Evolutionary conservation across 2,888 invertebrate genomes (phyloP).

Genomic region (Ophioninae sp.): DNA sequence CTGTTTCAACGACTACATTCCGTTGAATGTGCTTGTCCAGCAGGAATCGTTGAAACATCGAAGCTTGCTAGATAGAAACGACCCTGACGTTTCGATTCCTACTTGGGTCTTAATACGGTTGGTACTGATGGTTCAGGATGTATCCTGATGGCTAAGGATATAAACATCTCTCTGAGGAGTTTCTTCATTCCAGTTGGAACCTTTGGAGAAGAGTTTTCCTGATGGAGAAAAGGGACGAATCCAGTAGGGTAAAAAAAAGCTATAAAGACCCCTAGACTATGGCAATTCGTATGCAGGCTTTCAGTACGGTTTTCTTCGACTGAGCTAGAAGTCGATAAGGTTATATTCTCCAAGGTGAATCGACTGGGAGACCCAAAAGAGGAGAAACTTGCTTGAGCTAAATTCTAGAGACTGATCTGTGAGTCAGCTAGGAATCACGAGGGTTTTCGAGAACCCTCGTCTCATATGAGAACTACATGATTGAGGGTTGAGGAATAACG

Average conservation of each 20-base stretch:
- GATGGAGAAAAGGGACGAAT: not conserved
- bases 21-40: slow-evolving; percentile 39
- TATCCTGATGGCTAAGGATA: slow-evolving; percentile 32
- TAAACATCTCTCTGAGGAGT: slow-evolving; percentile 62
- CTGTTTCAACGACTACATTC: slow-evolving; percentile 21
- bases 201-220: slow-evolving; percentile 14
- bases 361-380: not conserved
- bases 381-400: not conserved
- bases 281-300: slow-evolving; percentile 60
- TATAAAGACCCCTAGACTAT: slow-evolving; percentile 10
- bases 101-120: slow-evolving; percentile 56
- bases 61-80: slow-evolving; percentile 20
- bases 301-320: slow-evolving; percentile 46
- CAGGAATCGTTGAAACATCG: slow-evolving; percentile 13
- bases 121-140: slow-evolving; percentile 46
- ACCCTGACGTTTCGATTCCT: slow-evolving; percentile 34
- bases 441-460: slow-evolving; percentile 20
- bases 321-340: slow-evolving; percentile 8
- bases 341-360: slow-evolving; percentile 11
- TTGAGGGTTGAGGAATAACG: slow-evolving; percentile 61
- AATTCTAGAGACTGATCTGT: slow-evolving; percentile 34
- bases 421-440: slow-evolving; percentile 30
- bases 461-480: slow-evolving; percentile 64
- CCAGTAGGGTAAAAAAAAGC: not conserved
- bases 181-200: slow-evolving; percentile 46